phyloP scores from a whole-genome alignment of 2,888 invertebrate genomes.

The Limenitis camilla region DNA sequence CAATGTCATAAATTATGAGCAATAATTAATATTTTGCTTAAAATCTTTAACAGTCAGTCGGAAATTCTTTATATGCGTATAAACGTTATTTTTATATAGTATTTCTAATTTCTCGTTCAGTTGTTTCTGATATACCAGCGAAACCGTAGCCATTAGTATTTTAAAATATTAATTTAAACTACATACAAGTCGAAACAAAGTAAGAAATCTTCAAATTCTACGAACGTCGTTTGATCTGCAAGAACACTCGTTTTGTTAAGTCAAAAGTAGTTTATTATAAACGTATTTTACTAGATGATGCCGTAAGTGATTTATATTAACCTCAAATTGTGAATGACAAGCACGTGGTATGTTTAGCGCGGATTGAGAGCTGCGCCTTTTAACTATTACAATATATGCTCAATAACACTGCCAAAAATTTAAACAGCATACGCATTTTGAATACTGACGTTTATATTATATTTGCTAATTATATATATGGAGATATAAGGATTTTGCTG shows the following conservation, averaged over 20 bases:
- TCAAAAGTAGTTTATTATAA: constrained; percentile 16
- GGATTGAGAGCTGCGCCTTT: constrained; percentile 21
- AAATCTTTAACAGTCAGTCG: constrained; percentile 20
- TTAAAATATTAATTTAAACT: not conserved
- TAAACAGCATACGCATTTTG: constrained; percentile 1
- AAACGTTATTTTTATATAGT: too few species aligned
- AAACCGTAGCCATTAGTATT: too few species aligned
- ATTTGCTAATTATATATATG: too few species aligned
- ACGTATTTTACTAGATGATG: constrained; percentile 33
- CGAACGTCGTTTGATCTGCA: not conserved
- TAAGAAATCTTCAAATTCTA: not conserved
- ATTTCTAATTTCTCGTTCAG: too few species aligned
- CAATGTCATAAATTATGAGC: constrained; percentile 8
- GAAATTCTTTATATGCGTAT: constrained; percentile 9
- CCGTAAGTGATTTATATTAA: constrained; percentile 39
- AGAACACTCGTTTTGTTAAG: constrained; percentile 6
- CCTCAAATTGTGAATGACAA: constrained; percentile 58
- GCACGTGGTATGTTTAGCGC: constrained; percentile 39
- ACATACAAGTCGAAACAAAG: not conserved
- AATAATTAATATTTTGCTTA: constrained; percentile 20
- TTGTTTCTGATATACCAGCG: too few species aligned
- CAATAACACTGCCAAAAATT: constrained; percentile 23
- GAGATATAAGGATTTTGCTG: too few species aligned
- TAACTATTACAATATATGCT: constrained; percentile 15
- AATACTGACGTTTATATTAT: not conserved